These are phyloP conservation scores for Aspidoscelis tigris DNA, from an alignment of 2,113 vertebrate species.

Conservation along the genomic window DNA sequence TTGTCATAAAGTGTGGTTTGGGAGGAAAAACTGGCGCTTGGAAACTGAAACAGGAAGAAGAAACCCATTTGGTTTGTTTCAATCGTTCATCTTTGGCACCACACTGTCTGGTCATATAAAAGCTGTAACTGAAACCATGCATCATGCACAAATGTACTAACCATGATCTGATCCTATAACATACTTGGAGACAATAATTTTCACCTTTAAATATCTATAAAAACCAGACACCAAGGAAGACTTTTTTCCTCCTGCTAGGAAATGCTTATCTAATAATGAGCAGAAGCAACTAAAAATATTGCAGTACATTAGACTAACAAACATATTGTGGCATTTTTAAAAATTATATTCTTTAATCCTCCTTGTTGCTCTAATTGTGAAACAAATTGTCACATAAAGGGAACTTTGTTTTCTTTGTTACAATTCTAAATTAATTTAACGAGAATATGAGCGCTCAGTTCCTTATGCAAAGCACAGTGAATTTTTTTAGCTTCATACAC, in stretches of 20 bases:
- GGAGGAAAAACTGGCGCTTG: constrained; percentile 58
- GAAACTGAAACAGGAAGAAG: constrained; percentile 67
- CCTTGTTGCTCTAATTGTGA: too few relatives aligned
- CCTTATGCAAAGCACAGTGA: too few relatives aligned
- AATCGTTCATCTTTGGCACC: constrained; percentile 70
- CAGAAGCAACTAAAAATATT: too few relatives aligned
- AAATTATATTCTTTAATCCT: too few relatives aligned
- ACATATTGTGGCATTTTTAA: too few relatives aligned
- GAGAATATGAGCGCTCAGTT: too few relatives aligned
- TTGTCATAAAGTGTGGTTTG: constrained; percentile 57
- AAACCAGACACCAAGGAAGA: neutral
- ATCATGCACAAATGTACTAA: constrained; percentile 62
- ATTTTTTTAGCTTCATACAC: too few relatives aligned
- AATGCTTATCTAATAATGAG: neutral
- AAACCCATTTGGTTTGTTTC: constrained; percentile 64
- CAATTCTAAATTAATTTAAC: too few relatives aligned
- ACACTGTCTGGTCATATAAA: constrained; percentile 70
- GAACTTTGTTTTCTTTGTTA: too few relatives aligned
- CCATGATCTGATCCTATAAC: constrained; percentile 60
- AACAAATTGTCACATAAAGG: too few relatives aligned
- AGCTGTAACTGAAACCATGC: constrained; percentile 76
- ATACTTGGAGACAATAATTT: constrained; percentile 63
- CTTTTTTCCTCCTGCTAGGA: neutral
- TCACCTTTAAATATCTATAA: constrained; percentile 44
- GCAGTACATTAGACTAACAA: too few relatives aligned